Base-by-base conservation (phyloP, 2,888 invertebrate genomes). In the Dendrolimus pini region DNA sequence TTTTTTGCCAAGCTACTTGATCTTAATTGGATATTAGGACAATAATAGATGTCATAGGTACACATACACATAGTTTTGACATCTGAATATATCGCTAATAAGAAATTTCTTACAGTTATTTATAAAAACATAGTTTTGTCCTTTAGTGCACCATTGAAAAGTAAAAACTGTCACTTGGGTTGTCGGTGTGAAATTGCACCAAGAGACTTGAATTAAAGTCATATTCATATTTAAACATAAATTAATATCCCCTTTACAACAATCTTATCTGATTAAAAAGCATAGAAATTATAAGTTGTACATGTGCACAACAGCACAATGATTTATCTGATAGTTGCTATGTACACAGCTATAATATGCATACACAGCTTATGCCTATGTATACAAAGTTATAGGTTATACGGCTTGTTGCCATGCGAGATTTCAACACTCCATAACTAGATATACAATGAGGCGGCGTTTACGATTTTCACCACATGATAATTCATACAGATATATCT, bases 321-420 rank as follows among this genome's bases (percentile, higher is more conserved):
- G 71, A 78, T 47, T 74, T 77, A 81, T 83, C 82, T 77, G 77
- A 72, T 73, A 78, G 75, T 77, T 76, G 75, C 73, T 80, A 75
- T 77, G 74, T 76, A 71, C 74, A 73, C 60, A 73, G 67, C 63
- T 70, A 65, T 69, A 73, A 70, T 67, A 67, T 71, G 70, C 70
- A 63, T 55, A 63, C 41, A 52, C 52, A 61, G 59, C 55, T 59
- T 58, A 72, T 64, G 70, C 74, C 69, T 75, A 74, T 74, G 74
- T 76, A 75, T 77, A 82, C 76, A 79, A 71, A 68, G 70, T 76
- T 81, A 79, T 83, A 84, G 83, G 83, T 83, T 84, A 86, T 82
- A 82, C 75, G 66, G 70, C 78, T 80, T 85, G 87, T 88, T 88
- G 83, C 87, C 83, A 87, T 82, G 88, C 83, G 75, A 84, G 81